phyloP scores from a whole-genome alignment of 1,140 invertebrate genomes.

The Caenorhabditis remanei region DNA sequence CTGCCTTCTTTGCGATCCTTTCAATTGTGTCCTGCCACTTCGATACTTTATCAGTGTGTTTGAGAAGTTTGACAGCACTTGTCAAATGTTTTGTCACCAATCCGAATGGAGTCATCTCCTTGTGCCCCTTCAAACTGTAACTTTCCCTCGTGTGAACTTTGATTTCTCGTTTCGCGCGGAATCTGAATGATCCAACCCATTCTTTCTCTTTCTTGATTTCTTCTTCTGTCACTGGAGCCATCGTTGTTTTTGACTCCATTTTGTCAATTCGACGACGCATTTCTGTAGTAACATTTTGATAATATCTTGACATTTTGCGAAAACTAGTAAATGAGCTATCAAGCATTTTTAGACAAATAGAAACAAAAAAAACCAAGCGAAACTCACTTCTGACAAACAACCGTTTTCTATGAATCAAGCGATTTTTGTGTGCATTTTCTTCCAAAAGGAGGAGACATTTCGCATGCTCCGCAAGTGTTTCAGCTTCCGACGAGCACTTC shows the following conservation, averaged over 20 bases:
- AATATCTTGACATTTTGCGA: not conserved
- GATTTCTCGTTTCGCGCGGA: slow-evolving; percentile 48
- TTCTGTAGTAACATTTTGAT: not conserved
- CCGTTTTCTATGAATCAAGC: not conserved
- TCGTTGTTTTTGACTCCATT: slow-evolving; percentile 11
- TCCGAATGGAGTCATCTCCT: slow-evolving; percentile 58
- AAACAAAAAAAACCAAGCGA: not conserved
- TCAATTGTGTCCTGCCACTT: slow-evolving; percentile 63
- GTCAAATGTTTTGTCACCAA: slow-evolving; percentile 61
- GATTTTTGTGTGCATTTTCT: slow-evolving; percentile 23
- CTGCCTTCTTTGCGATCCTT: slow-evolving; percentile 32
- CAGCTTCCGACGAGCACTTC: slow-evolving; percentile 59
- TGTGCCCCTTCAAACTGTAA: not conserved
- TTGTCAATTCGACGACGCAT: slow-evolving; percentile 42
- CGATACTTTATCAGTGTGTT: slow-evolving; percentile 15
- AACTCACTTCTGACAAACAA: slow-evolving; percentile 34
- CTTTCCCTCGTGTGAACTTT: slow-evolving; percentile 33
- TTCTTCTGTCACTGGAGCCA: slow-evolving; percentile 6
- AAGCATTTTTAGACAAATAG: too few species aligned
- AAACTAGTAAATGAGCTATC: not conserved
- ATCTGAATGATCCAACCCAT: slow-evolving; percentile 51
- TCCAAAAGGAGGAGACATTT: slow-evolving; percentile 54
- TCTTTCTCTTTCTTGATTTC: slow-evolving; percentile 10
- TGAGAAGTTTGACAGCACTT: slow-evolving; percentile 58
- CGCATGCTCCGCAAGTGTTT: slow-evolving; percentile 58